Evolutionary conservation across 2,113 vertebrate genomes (phyloP).

Genomic region (Boleophthalmus pectinirostris): DNA sequence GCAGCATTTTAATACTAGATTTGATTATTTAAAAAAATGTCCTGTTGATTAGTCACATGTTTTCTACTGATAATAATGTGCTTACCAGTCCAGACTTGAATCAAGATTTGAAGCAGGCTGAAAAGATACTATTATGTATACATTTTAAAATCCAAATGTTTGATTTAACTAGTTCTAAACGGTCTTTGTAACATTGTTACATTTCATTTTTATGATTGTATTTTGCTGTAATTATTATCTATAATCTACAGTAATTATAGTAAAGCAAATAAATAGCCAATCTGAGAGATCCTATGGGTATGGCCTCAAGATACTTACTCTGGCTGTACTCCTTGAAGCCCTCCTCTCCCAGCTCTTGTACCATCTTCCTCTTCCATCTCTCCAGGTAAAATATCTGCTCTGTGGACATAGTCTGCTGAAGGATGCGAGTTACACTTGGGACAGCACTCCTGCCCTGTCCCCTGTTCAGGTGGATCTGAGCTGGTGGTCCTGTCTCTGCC

Average conservation of each 20-base stretch:
- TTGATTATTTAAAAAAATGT: not conserved
- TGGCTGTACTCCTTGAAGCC: slow-evolving; percentile 87
- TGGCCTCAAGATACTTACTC: slow-evolving; percentile 70
- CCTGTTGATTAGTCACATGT: not conserved
- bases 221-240: no score
- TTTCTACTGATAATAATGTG: not conserved
- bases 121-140: no score
- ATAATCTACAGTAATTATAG: no score
- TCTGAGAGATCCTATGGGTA: no score
- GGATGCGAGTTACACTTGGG: slow-evolving; percentile 88
- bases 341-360: slow-evolving; percentile 86
- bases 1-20: not conserved
- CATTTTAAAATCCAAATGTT: no score
- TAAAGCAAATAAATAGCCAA: no score
- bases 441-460: slow-evolving; percentile 13
- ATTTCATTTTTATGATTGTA: no score
- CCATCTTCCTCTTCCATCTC: slow-evolving; percentile 90
- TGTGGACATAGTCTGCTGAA: slow-evolving; percentile 87
- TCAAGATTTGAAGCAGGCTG: no score
- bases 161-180: no score
- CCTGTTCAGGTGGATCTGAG: slow-evolving; percentile 75
- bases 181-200: no score
- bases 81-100: no score
- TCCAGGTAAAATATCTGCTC: slow-evolving; percentile 87
- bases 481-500: slow-evolving; percentile 49